Percentiles rank a stretch among this genome's conserved stretches.
Conservation (phyloP, 2,888 invertebrate species). For the Drosophila sordidula region DNA sequence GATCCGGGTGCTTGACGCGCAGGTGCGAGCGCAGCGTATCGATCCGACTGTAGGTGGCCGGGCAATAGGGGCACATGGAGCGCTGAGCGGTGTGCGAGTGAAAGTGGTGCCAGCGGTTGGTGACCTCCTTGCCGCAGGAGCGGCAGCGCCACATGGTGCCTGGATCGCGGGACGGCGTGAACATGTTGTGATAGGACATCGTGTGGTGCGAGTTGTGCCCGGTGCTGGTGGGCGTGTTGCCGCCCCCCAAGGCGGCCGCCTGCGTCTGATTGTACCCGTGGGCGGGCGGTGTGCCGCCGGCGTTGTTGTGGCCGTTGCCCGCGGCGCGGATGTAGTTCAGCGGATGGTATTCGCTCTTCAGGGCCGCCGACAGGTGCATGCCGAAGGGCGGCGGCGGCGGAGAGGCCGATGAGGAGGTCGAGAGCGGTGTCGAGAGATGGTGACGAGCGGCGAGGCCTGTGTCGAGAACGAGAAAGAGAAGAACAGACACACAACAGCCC, state of each 20-base stretch:
- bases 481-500: conserved; percentile 84
- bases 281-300: conserved; percentile 64
- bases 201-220: conserved; percentile 85
- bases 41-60: conserved; percentile 94
- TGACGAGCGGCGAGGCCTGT: conserved; percentile 84
- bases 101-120: conserved; percentile 95
- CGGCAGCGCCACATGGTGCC: conserved; percentile 92
- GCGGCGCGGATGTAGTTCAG: conserved; percentile 80
- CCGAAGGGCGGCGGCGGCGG: conserved; percentile 82
- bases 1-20: conserved; percentile 89
- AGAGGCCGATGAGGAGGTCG: conserved; percentile 83
- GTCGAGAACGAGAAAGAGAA: conserved; percentile 85
- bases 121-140: conserved; percentile 93
- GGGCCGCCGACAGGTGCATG: conserved; percentile 83
- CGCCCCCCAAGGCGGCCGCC: conserved; percentile 46
- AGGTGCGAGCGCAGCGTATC: conserved; percentile 94
- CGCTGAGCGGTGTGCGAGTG: conserved; percentile 93
- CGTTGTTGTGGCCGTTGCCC: conserved; percentile 68
- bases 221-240: conserved; percentile 55
- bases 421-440: conserved; percentile 83
- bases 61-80: conserved; percentile 93
- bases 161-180: conserved; percentile 90
- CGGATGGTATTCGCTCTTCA: conserved; percentile 83
- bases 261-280: conserved; percentile 76
- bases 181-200: conserved; percentile 94